Percentiles rank a stretch among this genome's conserved stretches.
phyloP scores from a whole-genome alignment of 2,888 invertebrate genomes.

The Augochlorella aurata region DNA sequence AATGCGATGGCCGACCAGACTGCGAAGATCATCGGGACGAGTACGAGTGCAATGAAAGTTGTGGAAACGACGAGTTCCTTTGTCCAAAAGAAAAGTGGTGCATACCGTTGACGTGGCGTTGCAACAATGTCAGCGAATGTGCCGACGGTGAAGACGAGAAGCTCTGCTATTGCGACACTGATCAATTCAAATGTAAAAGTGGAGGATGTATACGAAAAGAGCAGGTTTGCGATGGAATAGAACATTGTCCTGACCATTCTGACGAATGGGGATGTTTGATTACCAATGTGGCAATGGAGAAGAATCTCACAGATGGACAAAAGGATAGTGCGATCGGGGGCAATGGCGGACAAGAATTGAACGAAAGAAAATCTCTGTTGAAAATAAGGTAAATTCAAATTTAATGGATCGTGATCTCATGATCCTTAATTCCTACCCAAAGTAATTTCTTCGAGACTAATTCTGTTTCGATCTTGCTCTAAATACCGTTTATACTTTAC shows the following conservation, averaged over 20 bases:
- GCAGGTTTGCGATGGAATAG: slow-evolving; percentile 84
- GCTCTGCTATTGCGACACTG: slow-evolving; percentile 83
- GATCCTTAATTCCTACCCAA: not conserved
- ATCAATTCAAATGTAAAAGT: slow-evolving; percentile 84
- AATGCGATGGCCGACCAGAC: slow-evolving; percentile 84
- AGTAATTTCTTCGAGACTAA: not conserved
- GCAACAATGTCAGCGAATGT: slow-evolving; percentile 85
- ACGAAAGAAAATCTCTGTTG: slow-evolving; percentile 62
- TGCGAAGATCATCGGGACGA: slow-evolving; percentile 85
- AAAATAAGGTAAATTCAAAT: slow-evolving; percentile 65
- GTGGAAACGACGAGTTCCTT: slow-evolving; percentile 83
- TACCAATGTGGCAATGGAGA: slow-evolving; percentile 62
- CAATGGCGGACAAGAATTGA: slow-evolving; percentile 55
- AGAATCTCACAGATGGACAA: slow-evolving; percentile 46
- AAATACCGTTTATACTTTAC: not conserved
- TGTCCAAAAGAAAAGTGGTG: slow-evolving; percentile 85
- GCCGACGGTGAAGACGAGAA: slow-evolving; percentile 84
- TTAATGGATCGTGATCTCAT: not conserved
- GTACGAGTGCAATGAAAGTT: slow-evolving; percentile 83
- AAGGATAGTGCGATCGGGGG: slow-evolving; percentile 54
- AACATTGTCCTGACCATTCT: slow-evolving; percentile 85
- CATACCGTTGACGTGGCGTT: slow-evolving; percentile 84
- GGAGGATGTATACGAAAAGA: slow-evolving; percentile 84
- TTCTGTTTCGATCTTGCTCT: not conserved
- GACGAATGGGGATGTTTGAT: slow-evolving; percentile 85